Conservation (phyloP, 2,888 invertebrate species). For the Hirtodrosophila trivittata region DNA sequence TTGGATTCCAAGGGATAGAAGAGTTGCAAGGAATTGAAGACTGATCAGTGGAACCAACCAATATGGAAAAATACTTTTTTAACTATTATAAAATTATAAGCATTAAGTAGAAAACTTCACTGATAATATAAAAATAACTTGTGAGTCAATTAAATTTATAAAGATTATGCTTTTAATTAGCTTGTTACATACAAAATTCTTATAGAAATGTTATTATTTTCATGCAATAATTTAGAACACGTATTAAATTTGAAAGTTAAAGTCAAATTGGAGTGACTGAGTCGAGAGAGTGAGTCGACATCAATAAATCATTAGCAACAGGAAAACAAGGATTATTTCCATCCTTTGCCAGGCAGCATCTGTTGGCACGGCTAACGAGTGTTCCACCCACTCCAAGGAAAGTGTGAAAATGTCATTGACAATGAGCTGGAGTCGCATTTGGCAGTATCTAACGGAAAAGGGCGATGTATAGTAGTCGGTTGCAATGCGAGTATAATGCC, state of each 20-base stretch:
- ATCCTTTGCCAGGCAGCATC: conserved; percentile 51
- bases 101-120: too few species aligned
- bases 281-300: conserved; percentile 18
- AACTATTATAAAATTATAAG: too few species aligned
- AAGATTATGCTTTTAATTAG: too few species aligned
- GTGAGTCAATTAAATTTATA: too few species aligned
- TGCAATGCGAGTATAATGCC: conserved; percentile 51
- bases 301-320: conserved; percentile 68
- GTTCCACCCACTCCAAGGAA: conserved; percentile 42
- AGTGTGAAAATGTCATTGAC: conserved; percentile 68
- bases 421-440: conserved; percentile 33
- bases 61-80: too few species aligned
- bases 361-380: conserved; percentile 39
- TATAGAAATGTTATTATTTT: too few species aligned
- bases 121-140: too few species aligned
- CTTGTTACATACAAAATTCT: too few species aligned
- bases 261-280: background rate
- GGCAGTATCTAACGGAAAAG: conserved; percentile 18
- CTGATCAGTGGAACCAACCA: too few species aligned
- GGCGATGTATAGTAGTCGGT: conserved; percentile 10
- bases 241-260: background rate
- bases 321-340: conserved; percentile 54
- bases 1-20: too few species aligned
- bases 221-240: background rate
- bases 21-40: too few species aligned